Evolutionary conservation across 2,113 vertebrate genomes (phyloP), one percentile per base, ranked within the genome.

Genomic region (Camarhynchus parvulus): DNA sequence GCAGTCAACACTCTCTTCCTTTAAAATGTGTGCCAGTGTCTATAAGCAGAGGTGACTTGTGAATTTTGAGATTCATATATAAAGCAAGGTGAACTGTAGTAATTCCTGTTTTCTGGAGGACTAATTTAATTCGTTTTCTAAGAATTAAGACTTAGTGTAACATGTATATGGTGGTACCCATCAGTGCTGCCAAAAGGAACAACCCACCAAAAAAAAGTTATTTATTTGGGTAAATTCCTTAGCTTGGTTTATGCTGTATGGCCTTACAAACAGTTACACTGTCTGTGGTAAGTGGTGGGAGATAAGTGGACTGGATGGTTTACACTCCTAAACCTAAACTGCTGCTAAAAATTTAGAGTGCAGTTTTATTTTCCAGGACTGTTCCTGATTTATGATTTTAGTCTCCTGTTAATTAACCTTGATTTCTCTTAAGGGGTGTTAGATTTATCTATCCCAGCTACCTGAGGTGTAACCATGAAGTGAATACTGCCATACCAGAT

Each of bases 381-480:
- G n/a, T 10, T 92, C 21, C 27, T 39, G 23, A 30, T 61, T 77
- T 73, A 24, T 44, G 11, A 28, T 37, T 89, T 70, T 47, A 44
- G 14, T 61, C 9, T 70, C 33, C 69, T 81, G 13, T 63, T 79
- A 79, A 77, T 66, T 74, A 66, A 47, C 52, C 19, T 49, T 63
- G 19, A 35, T 84, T 76, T 80, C 17, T 61, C 33, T 63, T 21
- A 27, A 2, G 15, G 12, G 3, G 0, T 47, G 23, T 83, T 92
- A 18, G 2, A 11, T 85, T 89, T 63, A 11, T 78, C 35, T 63
- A 15, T 74, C 24, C 89, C 19, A 1, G 13, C 19, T 89, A 55
- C 35, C 39, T 0, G 0, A 50, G 15, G 6, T 76, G 27, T 63
- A 58, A 39, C n/a, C 15, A 8, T 78, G 20, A 67, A 72, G 7